phyloP scores from a whole-genome alignment of 2,797 vertebrate species.

The Taenioides sp. region DNA sequence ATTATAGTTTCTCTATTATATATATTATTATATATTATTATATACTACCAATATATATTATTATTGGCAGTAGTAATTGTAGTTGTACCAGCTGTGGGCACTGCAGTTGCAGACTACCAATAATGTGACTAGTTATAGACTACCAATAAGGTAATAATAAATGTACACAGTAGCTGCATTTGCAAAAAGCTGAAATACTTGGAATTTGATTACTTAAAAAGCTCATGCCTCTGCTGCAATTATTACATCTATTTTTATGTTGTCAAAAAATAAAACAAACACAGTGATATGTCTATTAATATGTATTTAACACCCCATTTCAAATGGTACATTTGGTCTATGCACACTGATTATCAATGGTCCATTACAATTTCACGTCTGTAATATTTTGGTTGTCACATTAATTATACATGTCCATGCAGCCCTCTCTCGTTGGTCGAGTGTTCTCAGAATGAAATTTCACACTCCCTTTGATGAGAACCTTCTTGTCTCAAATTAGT shows the following conservation, averaged over 20 bases:
- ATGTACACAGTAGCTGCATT: background rate
- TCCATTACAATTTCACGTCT: background rate
- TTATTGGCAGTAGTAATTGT: no score
- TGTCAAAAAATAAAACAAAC: background rate
- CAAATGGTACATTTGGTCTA: background rate
- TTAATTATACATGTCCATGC: background rate
- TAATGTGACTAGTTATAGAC: no score
- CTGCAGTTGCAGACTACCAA: no score
- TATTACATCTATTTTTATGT: background rate
- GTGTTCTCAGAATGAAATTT: slow-evolving; percentile 13
- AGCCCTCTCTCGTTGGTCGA: background rate
- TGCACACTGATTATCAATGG: background rate
- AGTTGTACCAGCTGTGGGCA: no score
- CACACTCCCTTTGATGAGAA: slow-evolving; percentile 18
- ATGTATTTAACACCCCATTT: background rate
- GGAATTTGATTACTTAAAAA: background rate
- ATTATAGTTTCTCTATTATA: no score
- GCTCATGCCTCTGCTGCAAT: background rate
- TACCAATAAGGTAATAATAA: background rate
- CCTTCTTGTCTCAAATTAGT: slow-evolving; percentile 45
- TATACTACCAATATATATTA: no score
- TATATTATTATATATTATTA: no score
- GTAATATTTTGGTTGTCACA: background rate
- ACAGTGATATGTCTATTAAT: background rate
- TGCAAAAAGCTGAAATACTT: background rate